Evolutionary conservation across 2,888 invertebrate species (phyloP), one percentile per base, ranked within the genome.

Genomic region (Nemotelus nigrinus): DNA sequence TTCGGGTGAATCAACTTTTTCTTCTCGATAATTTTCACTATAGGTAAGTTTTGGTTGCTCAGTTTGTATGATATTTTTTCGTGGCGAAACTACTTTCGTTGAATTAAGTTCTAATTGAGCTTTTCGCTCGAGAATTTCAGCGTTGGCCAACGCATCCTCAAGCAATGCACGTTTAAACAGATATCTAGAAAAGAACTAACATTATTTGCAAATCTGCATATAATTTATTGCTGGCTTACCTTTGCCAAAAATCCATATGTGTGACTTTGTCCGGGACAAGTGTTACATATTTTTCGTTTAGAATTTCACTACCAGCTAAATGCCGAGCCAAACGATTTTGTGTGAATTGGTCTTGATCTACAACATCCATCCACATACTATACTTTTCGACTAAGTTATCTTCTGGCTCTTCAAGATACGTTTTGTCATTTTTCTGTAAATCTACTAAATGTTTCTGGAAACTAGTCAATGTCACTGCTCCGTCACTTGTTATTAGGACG

Each of bases 161-260:
- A 94, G 87, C 67, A 94, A 87, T n/a, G 94, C 93, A 83, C 94
- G 92, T 83, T 93, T 92, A 88, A 94, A 96, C 83, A 94, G 89
- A 85, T 95, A 96, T 70, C 90, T 90, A n/a, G 10, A 7, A 58
- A 58, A 58, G 5, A 25, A 25, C 25, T 25, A 25, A 25, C 25
- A 25, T 25, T 25, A 81, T n/a, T 63, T 41, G 41, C 60, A 63
- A 75, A 55, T 44, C 44, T 4, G 60, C 25, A 25, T 25, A 25
- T 25, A 25, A 25, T 25, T 81, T 58, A 70, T 44, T 77, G 55
- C 57, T 48, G 47, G 48, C 68, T 25, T 48, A 91, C 91, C 94
- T 89, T 84, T 93, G 92, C 95, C 95, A 96, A 86, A 95, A 96
- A 79, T 92, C 89, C 41, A 91, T 90, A 82, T 94, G 92, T 2